Evolutionary conservation across 2,888 invertebrate species (phyloP).

Genomic region (Auanema sp.): DNA sequence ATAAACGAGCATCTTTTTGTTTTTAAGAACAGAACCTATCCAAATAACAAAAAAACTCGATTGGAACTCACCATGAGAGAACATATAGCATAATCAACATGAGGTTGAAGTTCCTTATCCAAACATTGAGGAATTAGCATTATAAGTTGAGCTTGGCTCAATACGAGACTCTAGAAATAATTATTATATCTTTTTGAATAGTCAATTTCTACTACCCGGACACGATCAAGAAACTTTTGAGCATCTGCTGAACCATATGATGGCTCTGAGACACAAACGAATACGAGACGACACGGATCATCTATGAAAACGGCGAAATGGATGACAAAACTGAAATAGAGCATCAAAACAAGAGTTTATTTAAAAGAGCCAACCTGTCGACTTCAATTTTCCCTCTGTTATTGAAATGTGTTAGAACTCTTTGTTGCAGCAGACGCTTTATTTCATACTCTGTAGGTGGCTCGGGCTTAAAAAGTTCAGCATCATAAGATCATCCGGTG

Average conservation of each 20-base stretch:
- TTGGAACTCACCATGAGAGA: conserved; percentile 15
- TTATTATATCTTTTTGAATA: background rate
- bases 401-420: conserved; percentile 35
- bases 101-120: conserved; percentile 19
- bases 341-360: conserved; percentile 6
- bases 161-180: conserved; percentile 8
- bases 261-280: conserved; percentile 27
- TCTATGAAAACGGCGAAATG: conserved; percentile 30
- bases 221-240: conserved; percentile 23
- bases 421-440: conserved; percentile 22
- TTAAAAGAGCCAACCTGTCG: conserved; percentile 18
- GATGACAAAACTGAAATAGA: conserved; percentile 24
- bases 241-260: conserved; percentile 22
- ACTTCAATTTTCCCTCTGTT: conserved; percentile 37
- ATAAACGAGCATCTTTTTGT: too few relatives aligned
- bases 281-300: conserved; percentile 34
- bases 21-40: too few relatives aligned
- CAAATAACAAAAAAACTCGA: background rate
- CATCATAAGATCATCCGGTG: background rate
- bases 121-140: conserved; percentile 17
- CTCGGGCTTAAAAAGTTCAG: conserved; percentile 11
- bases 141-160: conserved; percentile 19
- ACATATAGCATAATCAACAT: conserved; percentile 15
- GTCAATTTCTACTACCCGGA: background rate
- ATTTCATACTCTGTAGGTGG: conserved; percentile 30